Percentiles rank a stretch among this genome's conserved stretches.
phyloP scores from a whole-genome alignment of 2,113 vertebrate genomes.

The Mustela lutreola region DNA sequence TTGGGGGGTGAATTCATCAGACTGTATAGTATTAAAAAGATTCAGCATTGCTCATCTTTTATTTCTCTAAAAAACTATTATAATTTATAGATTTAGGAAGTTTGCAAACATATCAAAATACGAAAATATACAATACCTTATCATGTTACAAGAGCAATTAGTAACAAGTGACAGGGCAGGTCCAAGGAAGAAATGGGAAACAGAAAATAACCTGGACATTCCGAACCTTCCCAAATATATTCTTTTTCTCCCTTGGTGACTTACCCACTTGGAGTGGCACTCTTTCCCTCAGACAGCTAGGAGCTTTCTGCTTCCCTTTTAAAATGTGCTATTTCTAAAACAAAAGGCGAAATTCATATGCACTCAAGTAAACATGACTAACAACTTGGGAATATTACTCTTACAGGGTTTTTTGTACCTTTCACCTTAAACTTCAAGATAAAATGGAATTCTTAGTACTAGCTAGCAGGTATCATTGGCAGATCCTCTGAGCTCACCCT shows the following conservation, averaged over 20 bases:
- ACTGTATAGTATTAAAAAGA: background rate
- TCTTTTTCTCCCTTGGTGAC: background rate
- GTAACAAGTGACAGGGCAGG: background rate
- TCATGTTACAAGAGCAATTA: background rate
- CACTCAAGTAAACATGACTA: background rate
- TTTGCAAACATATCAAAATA: constrained; percentile 33
- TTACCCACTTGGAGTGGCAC: background rate
- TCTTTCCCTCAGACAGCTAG: background rate
- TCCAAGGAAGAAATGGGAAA: constrained; percentile 4
- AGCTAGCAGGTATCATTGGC: background rate
- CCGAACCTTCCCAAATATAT: background rate
- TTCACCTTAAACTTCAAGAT: constrained; percentile 1
- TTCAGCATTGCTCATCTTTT: background rate
- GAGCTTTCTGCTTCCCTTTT: background rate
- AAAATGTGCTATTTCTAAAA: background rate
- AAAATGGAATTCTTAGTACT: background rate
- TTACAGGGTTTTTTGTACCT: background rate
- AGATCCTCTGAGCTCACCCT: background rate
- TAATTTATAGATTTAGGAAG: background rate
- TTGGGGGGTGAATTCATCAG: background rate
- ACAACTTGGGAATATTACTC: background rate
- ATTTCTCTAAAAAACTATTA: constrained; percentile 28
- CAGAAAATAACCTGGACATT: background rate
- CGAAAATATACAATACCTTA: background rate
- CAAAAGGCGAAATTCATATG: constrained; percentile 6